phyloP scores from a whole-genome alignment of 1,140 invertebrate genomes.

The Hydropsyche tenuis region DNA sequence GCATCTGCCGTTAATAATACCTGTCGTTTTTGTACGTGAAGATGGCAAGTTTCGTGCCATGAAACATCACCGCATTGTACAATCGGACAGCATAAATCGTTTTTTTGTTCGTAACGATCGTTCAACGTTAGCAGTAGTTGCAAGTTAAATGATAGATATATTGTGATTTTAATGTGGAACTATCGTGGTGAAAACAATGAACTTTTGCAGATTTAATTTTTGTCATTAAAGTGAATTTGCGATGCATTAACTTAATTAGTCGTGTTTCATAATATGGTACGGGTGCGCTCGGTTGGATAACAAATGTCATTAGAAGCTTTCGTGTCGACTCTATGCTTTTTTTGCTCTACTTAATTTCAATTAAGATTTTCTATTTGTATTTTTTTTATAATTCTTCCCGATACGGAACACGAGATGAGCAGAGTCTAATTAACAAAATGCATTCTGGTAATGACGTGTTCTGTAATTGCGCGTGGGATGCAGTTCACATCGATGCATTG shows the following conservation, averaged over 20 bases:
- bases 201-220: neutral
- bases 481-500: too few species aligned
- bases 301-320: conserved; percentile 10
- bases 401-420: conserved; percentile 1
- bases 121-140: too few species aligned
- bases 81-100: conserved; percentile 5
- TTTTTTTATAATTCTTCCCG: neutral
- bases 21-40: neutral
- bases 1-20: neutral
- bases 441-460: neutral
- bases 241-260: conserved; percentile 24
- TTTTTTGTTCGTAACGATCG: neutral
- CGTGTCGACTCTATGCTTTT: neutral
- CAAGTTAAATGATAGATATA: too few species aligned
- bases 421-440: conserved; percentile 7
- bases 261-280: neutral
- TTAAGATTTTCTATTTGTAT: conserved; percentile 9
- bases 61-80: neutral
- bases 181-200: too few species aligned
- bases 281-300: conserved; percentile 2
- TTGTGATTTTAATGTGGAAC: too few species aligned
- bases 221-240: conserved; percentile 5
- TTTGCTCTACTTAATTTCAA: conserved; percentile 24
- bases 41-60: neutral
- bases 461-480: neutral